Evolutionary conservation across 2,888 invertebrate species (phyloP).

Genomic region (Orthonevra nobilis): DNA sequence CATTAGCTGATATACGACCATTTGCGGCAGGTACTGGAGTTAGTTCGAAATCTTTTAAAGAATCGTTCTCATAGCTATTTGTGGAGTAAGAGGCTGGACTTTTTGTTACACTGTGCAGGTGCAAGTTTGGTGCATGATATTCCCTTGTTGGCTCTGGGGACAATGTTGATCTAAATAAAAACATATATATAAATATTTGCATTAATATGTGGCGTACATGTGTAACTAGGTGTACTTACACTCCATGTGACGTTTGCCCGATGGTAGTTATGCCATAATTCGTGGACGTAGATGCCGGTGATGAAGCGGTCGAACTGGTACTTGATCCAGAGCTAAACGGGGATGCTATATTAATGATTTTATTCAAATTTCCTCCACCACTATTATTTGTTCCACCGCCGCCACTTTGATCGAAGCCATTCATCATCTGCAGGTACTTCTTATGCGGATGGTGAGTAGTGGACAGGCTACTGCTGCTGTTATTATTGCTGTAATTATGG

Average conservation of each 20-base stretch:
- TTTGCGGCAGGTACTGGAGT: constrained; percentile 66
- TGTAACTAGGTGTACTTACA: constrained; percentile 18
- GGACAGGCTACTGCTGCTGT: constrained; percentile 59
- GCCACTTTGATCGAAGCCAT: constrained; percentile 76
- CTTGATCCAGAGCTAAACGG: constrained; percentile 45
- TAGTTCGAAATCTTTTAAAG: constrained; percentile 80
- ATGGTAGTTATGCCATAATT: constrained; percentile 37
- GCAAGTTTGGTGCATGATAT: constrained; percentile 53
- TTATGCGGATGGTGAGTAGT: constrained; percentile 79
- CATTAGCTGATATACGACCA: constrained; percentile 58
- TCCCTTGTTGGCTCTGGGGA: constrained; percentile 60
- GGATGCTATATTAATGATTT: constrained; percentile 22
- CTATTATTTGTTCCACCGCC: constrained; percentile 69
- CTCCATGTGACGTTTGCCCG: constrained; percentile 42
- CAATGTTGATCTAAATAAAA: constrained; percentile 30
- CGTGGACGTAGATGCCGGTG: constrained; percentile 45
- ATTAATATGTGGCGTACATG: background rate
- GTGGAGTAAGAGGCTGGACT: constrained; percentile 77
- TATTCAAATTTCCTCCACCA: constrained; percentile 46
- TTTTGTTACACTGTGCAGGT: constrained; percentile 72
- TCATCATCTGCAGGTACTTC: constrained; percentile 80
- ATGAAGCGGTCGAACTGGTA: constrained; percentile 52
- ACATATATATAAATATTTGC: background rate
- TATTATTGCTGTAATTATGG: constrained; percentile 61
- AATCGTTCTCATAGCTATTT: constrained; percentile 79